Conservation (phyloP, 1,140 invertebrate species). For the Philaenus spumarius region DNA sequence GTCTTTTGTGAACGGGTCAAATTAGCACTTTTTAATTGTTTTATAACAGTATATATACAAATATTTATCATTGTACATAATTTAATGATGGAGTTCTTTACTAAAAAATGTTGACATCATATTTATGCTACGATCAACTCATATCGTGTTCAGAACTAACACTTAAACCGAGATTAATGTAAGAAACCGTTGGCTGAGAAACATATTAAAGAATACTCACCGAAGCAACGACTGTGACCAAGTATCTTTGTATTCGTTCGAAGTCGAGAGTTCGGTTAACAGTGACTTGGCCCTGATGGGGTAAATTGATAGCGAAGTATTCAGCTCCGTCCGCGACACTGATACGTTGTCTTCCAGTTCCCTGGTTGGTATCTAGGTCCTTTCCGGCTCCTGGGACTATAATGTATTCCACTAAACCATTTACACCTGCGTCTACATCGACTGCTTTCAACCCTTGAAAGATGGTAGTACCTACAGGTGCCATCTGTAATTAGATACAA, state of each 20-base stretch:
- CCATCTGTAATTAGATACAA: constrained; percentile 51
- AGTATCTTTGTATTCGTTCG: constrained; percentile 80
- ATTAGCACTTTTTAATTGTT: too few species aligned
- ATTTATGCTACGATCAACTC: too few species aligned
- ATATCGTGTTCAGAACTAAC: too few species aligned
- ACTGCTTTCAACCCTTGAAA: constrained; percentile 76
- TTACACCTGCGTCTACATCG: constrained; percentile 80
- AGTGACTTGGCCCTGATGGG: constrained; percentile 83
- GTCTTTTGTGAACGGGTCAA: too few species aligned
- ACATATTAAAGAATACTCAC: too few species aligned
- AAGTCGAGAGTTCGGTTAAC: constrained; percentile 84
- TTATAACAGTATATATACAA: too few species aligned
- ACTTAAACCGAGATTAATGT: too few species aligned
- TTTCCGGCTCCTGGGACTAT: constrained; percentile 49
- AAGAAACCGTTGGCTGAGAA: too few species aligned
- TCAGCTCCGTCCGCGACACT: constrained; percentile 71
- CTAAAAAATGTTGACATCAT: too few species aligned
- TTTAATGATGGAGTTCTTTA: too few species aligned
- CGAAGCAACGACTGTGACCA: constrained; percentile 81
- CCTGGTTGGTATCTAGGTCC: constrained; percentile 42
- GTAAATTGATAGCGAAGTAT: constrained; percentile 76
- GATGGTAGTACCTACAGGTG: constrained; percentile 78
- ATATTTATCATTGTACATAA: too few species aligned
- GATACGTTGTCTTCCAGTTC: constrained; percentile 45
- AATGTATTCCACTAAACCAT: constrained; percentile 77